These are phyloP conservation scores for Diadegma fenestrale DNA, from an alignment of 2,888 invertebrate genomes.

Conservation along the genomic window DNA sequence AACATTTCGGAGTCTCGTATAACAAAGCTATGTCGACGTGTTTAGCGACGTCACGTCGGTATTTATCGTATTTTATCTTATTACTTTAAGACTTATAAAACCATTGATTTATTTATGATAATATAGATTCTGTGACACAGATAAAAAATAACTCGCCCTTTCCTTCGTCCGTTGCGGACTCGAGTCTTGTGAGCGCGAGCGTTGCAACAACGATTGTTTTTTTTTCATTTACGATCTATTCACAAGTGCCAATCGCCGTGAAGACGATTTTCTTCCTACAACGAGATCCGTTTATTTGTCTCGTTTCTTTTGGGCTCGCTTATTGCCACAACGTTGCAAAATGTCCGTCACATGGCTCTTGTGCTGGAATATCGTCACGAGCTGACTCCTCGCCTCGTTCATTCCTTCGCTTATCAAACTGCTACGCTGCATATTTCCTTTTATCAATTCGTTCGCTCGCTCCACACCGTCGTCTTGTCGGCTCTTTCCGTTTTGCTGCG, in stretches of 20 bases:
- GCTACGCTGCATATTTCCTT: slow-evolving; percentile 98
- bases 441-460: slow-evolving; percentile 84
- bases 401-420: slow-evolving; percentile 97
- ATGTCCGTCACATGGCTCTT: slow-evolving; percentile 95
- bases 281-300: slow-evolving; percentile 86
- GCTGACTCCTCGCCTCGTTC: slow-evolving; percentile 94
- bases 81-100: slow-evolving; percentile 78
- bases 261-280: slow-evolving; percentile 19
- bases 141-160: slow-evolving; percentile 77
- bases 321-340: slow-evolving; percentile 95
- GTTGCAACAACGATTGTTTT: slow-evolving; percentile 52
- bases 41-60: slow-evolving; percentile 71
- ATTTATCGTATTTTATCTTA: slow-evolving; percentile 24
- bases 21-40: slow-evolving; percentile 74
- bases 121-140: slow-evolving; percentile 80
- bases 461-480: slow-evolving; percentile 81
- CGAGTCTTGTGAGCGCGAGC: slow-evolving; percentile 49
- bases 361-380: slow-evolving; percentile 96
- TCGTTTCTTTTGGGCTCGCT: slow-evolving; percentile 96
- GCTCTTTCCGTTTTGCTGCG: slow-evolving; percentile 78
- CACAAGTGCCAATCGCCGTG: slow-evolving; percentile 50
- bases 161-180: slow-evolving; percentile 66
- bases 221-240: slow-evolving; percentile 53
- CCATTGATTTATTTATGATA: slow-evolving; percentile 79
- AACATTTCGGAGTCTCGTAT: slow-evolving; percentile 70